A percentile compares a stretch with the other conserved stretches of the same genome.
Conservation (phyloP, 2,888 invertebrate genomes). For the Platypus cylindrus region DNA sequence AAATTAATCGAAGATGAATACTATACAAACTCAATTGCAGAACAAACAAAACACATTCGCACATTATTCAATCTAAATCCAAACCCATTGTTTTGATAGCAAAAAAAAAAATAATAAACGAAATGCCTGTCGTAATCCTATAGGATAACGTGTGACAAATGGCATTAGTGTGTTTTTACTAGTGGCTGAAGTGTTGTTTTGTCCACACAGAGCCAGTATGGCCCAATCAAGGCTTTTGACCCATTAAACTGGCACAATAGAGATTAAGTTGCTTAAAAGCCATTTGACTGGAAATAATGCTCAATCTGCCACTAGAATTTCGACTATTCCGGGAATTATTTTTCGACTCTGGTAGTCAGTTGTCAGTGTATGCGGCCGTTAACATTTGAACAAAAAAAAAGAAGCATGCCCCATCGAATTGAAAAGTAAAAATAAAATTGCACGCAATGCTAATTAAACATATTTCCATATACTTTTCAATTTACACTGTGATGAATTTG, state of each 20-base stretch:
- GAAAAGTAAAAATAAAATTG: neutral
- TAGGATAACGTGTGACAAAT: constrained; percentile 16
- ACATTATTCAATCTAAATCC: constrained; percentile 9
- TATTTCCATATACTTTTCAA: too few species aligned
- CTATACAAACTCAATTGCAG: too few species aligned
- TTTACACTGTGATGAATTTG: too few species aligned
- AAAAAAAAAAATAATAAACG: constrained; percentile 7
- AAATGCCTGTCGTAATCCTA: constrained; percentile 14
- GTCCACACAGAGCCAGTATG: constrained; percentile 10
- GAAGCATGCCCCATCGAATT: neutral
- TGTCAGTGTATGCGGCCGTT: too few species aligned
- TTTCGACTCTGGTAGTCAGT: too few species aligned
- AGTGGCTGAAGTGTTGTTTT: constrained; percentile 13
- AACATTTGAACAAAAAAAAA: too few species aligned
- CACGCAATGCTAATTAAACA: too few species aligned
- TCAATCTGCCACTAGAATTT: constrained; percentile 10
- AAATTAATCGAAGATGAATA: too few species aligned
- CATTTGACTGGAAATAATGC: constrained; percentile 15
- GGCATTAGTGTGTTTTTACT: constrained; percentile 12
- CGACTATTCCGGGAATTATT: constrained; percentile 13
- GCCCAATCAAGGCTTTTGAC: constrained; percentile 16
- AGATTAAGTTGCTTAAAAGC: constrained; percentile 17
- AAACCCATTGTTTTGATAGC: constrained; percentile 9
- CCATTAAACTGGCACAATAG: constrained; percentile 17
- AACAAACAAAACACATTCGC: constrained; percentile 5